Evolutionary conservation across 2,888 invertebrate species (phyloP).

Genomic region (Cosmopolites sordidus): DNA sequence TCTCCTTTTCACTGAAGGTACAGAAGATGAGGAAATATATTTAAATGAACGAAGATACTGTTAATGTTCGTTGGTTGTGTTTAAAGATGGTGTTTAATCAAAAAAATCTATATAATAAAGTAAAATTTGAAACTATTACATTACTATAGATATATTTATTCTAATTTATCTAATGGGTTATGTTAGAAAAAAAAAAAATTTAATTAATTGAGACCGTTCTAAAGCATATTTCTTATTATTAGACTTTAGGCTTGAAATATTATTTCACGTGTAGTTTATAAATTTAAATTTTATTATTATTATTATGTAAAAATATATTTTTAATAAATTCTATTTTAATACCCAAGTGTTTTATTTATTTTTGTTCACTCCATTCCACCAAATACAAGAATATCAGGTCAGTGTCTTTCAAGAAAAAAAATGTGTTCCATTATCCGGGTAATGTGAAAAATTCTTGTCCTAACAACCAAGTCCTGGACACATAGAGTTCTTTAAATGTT

Average conservation of each 20-base stretch:
- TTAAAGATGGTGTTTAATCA: conserved; percentile 21
- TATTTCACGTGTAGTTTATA: conserved; percentile 28
- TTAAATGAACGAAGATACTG: background rate
- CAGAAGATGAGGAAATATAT: conserved; percentile 1
- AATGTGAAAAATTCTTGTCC: no score
- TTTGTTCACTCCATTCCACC: no score
- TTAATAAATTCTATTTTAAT: conserved; percentile 30
- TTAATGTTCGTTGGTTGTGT: conserved; percentile 24
- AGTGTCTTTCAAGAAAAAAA: no score
- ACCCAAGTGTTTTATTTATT: conserved; percentile 4
- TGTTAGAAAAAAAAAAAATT: background rate
- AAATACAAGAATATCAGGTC: no score
- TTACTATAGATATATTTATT: conserved; percentile 18
- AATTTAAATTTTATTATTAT: conserved; percentile 22
- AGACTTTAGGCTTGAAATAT: conserved; percentile 12
- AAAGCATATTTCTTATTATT: background rate
- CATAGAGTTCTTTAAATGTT: no score
- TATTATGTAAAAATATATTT: conserved; percentile 27
- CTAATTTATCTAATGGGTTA: conserved; percentile 15
- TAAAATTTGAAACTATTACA: conserved; percentile 14
- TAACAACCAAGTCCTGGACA: no score
- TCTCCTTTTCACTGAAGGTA: background rate
- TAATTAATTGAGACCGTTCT: no score
- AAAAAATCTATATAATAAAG: no score
- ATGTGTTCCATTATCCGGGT: no score